These are phyloP conservation scores for Alosa sapidissima DNA, from an alignment of 2,797 vertebrate species.

Conservation along the genomic window DNA sequence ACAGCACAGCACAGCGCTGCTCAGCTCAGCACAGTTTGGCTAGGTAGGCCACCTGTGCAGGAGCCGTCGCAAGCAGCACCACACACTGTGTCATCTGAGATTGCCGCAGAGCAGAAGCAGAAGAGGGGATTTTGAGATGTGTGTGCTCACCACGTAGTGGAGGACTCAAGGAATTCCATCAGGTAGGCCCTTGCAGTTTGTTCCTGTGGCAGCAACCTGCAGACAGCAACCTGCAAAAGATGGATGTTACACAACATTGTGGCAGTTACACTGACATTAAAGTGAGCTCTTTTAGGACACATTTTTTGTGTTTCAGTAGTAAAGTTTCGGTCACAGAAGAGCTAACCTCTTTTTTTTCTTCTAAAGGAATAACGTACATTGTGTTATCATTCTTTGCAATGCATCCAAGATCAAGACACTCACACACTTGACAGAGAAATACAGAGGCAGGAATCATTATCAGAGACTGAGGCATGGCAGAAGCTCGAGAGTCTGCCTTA, in stretches of 20 bases:
- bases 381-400: not conserved
- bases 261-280: not conserved
- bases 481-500: not conserved
- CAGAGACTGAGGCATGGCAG: slow-evolving; percentile 18
- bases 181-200: not conserved
- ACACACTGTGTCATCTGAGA: not conserved
- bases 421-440: not conserved
- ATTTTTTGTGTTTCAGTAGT: not conserved
- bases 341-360: not conserved
- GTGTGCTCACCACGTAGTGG: slow-evolving; percentile 1
- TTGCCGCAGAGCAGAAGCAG: not conserved
- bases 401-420: slow-evolving; percentile 15
- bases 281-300: not conserved
- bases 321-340: not conserved
- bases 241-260: not conserved
- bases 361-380: not conserved
- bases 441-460: slow-evolving; percentile 6
- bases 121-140: not conserved
- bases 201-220: not conserved
- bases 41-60: not conserved
- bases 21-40: not conserved
- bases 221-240: not conserved
- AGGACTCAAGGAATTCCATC: slow-evolving; percentile 15
- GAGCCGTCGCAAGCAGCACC: not conserved
- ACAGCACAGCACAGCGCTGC: not conserved